A percentile compares a stretch with the other conserved stretches of the same genome.
phyloP scores from a whole-genome alignment of 2,113 vertebrate genomes.

The Tonatia bakeri region DNA sequence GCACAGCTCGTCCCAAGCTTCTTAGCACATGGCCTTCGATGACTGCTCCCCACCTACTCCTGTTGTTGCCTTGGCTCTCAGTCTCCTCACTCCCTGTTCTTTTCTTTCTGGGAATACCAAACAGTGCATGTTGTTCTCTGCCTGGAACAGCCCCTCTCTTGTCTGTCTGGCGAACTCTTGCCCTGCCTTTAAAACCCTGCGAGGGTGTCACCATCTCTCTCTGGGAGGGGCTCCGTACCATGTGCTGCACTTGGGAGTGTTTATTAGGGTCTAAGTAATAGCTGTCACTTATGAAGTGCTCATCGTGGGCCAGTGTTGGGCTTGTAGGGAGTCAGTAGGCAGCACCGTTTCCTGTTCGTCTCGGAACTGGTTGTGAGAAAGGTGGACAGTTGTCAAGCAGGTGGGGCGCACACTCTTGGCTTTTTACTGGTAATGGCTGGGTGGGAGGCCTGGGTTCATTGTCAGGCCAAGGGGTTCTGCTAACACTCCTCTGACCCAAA shows the following conservation, averaged over 20 bases:
- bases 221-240: not conserved
- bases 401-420: not conserved
- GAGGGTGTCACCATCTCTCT: not conserved
- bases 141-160: not conserved
- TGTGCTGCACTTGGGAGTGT: not conserved
- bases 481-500: not conserved
- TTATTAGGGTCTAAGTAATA: not conserved
- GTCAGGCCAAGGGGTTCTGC: not conserved
- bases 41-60: not conserved
- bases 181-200: not conserved
- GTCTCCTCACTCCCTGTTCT: not conserved
- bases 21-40: not conserved
- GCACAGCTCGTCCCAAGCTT: not conserved
- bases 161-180: not conserved
- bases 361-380: not conserved
- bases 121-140: not conserved
- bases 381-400: not conserved
- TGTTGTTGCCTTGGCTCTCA: not conserved
- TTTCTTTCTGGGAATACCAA: not conserved
- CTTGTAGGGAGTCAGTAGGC: not conserved
- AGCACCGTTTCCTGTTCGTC: not conserved
- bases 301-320: not conserved
- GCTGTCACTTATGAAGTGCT: not conserved
- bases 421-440: not conserved
- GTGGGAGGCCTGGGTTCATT: not conserved